Percentiles rank a stretch among this genome's conserved stretches.
Conservation (phyloP, 2,888 invertebrate genomes). For the Poecilus cupreus region DNA sequence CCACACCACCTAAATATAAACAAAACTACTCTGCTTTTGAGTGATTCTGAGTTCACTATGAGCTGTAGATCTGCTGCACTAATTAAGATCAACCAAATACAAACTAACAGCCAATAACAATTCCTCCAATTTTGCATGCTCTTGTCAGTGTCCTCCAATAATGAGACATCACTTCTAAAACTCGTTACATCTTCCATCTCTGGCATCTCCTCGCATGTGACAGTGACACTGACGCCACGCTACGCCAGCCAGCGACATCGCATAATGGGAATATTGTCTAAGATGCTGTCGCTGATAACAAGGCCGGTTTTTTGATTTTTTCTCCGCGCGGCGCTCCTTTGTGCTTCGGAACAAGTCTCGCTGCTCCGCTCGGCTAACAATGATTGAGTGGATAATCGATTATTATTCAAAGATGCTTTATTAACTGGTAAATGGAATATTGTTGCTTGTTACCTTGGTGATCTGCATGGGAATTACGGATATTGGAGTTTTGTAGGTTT, state of each 20-base stretch:
- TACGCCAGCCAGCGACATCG: slow-evolving; percentile 28
- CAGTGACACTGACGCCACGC: slow-evolving; percentile 20
- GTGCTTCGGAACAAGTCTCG: slow-evolving; percentile 27
- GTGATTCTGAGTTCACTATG: too few species aligned
- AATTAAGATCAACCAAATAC: too few species aligned
- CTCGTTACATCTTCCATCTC: slow-evolving; percentile 6
- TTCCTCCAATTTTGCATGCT: not conserved
- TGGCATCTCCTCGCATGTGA: not conserved
- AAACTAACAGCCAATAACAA: too few species aligned
- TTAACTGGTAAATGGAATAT: slow-evolving; percentile 14
- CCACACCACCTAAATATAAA: too few species aligned
- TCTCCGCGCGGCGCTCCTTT: slow-evolving; percentile 18
- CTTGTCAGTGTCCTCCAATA: not conserved
- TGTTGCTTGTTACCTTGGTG: slow-evolving; percentile 16
- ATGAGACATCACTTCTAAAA: not conserved
- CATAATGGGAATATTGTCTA: slow-evolving; percentile 55
- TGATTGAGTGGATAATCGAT: slow-evolving; percentile 54
- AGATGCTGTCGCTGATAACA: slow-evolving; percentile 48
- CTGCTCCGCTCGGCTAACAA: slow-evolving; percentile 7
- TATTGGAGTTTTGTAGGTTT: too few species aligned
- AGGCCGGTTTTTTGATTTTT: slow-evolving; percentile 48
- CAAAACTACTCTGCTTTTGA: too few species aligned
- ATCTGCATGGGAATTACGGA: too few species aligned
- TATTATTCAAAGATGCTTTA: slow-evolving; percentile 43
- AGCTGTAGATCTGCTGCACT: too few species aligned